Evolutionary conservation across 2,888 invertebrate species (phyloP).

Genomic region (Embidobia sp.): DNA sequence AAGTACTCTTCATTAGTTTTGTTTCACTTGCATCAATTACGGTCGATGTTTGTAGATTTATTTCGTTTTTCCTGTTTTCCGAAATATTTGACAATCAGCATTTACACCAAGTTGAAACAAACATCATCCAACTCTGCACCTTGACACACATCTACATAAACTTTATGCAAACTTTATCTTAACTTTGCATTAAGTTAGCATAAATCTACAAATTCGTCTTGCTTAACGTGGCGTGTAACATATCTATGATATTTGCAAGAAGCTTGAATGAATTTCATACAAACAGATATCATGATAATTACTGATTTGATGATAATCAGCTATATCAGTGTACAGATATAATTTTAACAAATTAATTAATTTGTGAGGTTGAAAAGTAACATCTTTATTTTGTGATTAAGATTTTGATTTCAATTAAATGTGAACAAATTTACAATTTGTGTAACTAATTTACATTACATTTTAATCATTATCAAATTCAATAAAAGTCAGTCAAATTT

Average conservation of each 20-base stretch:
- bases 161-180: background rate
- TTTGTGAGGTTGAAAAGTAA: no score
- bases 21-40: no score
- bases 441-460: no score
- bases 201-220: background rate
- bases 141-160: constrained; percentile 8
- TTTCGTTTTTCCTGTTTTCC: no score
- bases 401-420: no score
- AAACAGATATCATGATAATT: background rate
- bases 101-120: background rate
- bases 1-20: no score
- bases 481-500: no score
- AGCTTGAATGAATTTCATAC: background rate
- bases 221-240: background rate
- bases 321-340: no score
- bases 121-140: background rate
- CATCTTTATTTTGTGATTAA: no score
- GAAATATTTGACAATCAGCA: background rate
- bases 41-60: background rate
- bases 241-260: constrained; percentile 6
- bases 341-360: no score
- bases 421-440: no score
- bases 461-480: no score
- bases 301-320: background rate
- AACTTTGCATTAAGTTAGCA: constrained; percentile 6